Percentiles rank a stretch among this genome's conserved stretches.
These are phyloP conservation scores for Acleris laterana DNA, from an alignment of 2,888 invertebrate genomes.

Conservation along the genomic window DNA sequence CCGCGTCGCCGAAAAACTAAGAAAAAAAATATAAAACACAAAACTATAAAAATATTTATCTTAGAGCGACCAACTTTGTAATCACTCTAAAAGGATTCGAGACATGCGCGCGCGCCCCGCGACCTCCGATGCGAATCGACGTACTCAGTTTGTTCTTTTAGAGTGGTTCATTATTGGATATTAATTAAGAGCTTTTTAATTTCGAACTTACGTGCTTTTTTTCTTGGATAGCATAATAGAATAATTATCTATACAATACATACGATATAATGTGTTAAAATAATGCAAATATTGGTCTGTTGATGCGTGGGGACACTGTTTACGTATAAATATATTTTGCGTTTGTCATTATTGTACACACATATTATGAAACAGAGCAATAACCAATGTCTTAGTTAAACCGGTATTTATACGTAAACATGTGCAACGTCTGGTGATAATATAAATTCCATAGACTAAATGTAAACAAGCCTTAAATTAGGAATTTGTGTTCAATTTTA, in stretches of 20 bases:
- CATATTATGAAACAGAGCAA: constrained; percentile 37
- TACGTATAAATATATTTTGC: constrained; percentile 43
- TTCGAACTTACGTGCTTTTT: constrained; percentile 52
- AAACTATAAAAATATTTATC: constrained; percentile 74
- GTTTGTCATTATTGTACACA: constrained; percentile 30
- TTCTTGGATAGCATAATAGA: constrained; percentile 46
- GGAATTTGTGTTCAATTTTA: constrained; percentile 31
- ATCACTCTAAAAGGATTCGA: constrained; percentile 48
- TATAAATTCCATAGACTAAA: constrained; percentile 60
- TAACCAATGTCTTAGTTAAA: constrained; percentile 37
- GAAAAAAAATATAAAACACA: constrained; percentile 72
- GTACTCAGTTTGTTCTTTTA: constrained; percentile 52
- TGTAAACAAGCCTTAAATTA: constrained; percentile 66
- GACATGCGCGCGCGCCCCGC: constrained; percentile 22
- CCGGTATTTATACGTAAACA: constrained; percentile 59
- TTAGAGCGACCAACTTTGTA: constrained; percentile 52
- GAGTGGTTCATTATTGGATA: constrained; percentile 62
- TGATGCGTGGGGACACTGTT: constrained; percentile 47
- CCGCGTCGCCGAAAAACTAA: constrained; percentile 63
- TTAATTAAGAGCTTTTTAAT: constrained; percentile 60
- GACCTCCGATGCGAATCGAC: constrained; percentile 1
- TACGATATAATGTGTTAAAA: constrained; percentile 44
- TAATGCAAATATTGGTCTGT: constrained; percentile 61
- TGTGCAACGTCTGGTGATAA: constrained; percentile 41
- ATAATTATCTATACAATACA: constrained; percentile 44